Conservation (phyloP, 2,113 vertebrate genomes). For the Gavia stellata region DNA sequence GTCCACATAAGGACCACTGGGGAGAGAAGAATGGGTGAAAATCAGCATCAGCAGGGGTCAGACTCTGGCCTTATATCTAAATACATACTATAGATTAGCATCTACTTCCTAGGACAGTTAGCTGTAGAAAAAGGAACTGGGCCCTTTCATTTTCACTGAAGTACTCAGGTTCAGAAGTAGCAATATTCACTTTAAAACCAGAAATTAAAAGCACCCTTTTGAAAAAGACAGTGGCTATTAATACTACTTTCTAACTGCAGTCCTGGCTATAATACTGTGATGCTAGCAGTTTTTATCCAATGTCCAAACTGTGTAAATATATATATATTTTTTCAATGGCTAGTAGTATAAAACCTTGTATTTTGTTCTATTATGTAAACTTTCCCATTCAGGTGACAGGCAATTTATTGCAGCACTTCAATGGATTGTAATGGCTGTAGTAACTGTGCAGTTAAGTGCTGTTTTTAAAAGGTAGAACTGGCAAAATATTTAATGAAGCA, state of each 20-base stretch:
- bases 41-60: background rate
- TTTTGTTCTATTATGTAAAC: conserved; percentile 48
- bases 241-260: background rate
- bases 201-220: background rate
- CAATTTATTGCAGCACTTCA: conserved; percentile 35
- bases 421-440: background rate
- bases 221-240: background rate
- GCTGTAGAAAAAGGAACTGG: background rate
- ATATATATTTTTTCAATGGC: background rate
- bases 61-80: background rate
- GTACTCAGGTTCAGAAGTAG: background rate
- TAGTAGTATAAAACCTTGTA: conserved; percentile 2
- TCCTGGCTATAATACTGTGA: background rate
- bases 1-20: background rate
- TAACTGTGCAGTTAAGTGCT: conserved; percentile 39
- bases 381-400: background rate
- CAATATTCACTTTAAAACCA: background rate
- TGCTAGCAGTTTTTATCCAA: background rate
- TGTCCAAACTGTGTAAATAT: background rate
- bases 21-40: fast-evolving
- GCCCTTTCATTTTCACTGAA: background rate
- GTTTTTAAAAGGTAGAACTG: conserved; percentile 37
- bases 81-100: background rate
- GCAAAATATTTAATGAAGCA: conserved; percentile 58
- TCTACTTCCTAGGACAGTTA: background rate